Conservation (phyloP, 2,888 invertebrate species). For the Cepaea hortensis region DNA sequence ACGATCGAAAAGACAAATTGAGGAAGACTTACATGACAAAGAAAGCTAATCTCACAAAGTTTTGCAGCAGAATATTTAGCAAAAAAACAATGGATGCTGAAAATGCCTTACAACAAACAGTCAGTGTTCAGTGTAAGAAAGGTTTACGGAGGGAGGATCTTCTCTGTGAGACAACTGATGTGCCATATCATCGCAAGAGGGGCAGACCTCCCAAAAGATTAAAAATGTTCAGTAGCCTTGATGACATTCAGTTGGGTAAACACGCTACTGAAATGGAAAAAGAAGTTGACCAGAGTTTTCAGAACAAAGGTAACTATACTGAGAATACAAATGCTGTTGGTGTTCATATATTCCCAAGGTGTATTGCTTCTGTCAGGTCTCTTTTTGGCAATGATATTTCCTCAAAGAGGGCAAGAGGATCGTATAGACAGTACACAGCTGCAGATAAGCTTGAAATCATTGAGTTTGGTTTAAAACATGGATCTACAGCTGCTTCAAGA, state of each 20-base stretch:
- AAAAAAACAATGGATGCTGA: conserved; percentile 5
- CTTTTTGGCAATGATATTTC: neutral
- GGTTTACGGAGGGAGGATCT: neutral
- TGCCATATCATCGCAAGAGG: conserved; percentile 25
- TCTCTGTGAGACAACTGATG: neutral
- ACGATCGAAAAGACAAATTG: conserved; percentile 38
- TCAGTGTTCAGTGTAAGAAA: neutral
- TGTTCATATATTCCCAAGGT: neutral
- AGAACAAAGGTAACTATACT: neutral
- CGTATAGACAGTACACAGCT: conserved; percentile 39
- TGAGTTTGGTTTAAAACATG: conserved; percentile 43
- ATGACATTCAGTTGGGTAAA: neutral
- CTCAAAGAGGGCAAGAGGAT: conserved; percentile 33
- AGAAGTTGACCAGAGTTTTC: neutral
- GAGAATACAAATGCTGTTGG: neutral
- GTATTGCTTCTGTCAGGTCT: neutral
- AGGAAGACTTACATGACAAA: conserved; percentile 24
- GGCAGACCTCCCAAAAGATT: conserved; percentile 42
- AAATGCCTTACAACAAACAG: neutral
- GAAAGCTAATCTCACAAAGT: conserved; percentile 27
- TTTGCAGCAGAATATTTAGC: neutral
- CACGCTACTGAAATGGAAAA: neutral
- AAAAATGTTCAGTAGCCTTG: conserved; percentile 25
- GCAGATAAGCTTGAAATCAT: conserved; percentile 38
- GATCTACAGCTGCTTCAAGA: conserved; percentile 44